Evolutionary conservation across 2,113 vertebrate species (phyloP).

Genomic region (Thamnophis sirtalis): DNA sequence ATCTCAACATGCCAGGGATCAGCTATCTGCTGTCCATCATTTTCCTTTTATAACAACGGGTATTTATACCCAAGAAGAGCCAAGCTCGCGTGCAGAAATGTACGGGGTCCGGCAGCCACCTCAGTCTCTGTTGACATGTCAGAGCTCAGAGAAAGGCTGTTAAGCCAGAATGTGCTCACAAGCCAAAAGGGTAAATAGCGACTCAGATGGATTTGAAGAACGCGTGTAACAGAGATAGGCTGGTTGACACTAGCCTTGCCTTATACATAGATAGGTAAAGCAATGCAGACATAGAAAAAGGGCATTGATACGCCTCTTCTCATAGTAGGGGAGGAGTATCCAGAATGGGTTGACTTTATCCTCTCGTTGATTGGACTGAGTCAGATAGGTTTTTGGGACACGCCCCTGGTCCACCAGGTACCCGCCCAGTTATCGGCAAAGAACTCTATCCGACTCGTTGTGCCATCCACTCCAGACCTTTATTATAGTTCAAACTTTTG

Average conservation of each 20-base stretch:
- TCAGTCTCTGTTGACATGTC: background rate
- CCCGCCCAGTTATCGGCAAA: no score
- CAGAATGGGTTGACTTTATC: no score
- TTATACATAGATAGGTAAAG: background rate
- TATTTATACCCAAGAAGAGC: constrained; percentile 50
- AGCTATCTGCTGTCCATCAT: constrained; percentile 16
- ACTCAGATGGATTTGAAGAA: background rate
- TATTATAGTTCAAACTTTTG: no score
- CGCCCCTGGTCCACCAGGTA: no score
- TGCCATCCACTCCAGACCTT: no score
- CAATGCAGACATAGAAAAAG: background rate
- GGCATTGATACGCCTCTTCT: no score
- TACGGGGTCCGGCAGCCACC: background rate
- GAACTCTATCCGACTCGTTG: no score
- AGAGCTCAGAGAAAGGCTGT: background rate
- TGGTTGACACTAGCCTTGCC: background rate
- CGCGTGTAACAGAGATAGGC: background rate
- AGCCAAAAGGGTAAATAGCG: background rate
- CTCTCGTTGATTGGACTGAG: no score
- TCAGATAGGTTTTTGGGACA: no score
- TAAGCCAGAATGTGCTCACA: background rate
- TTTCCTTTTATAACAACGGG: constrained; percentile 35
- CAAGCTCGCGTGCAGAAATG: constrained; percentile 27
- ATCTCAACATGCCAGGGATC: constrained; percentile 17
- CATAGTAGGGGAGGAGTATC: no score